phyloP scores from a whole-genome alignment of 2,888 invertebrate species.

The Parelbella ahira region DNA sequence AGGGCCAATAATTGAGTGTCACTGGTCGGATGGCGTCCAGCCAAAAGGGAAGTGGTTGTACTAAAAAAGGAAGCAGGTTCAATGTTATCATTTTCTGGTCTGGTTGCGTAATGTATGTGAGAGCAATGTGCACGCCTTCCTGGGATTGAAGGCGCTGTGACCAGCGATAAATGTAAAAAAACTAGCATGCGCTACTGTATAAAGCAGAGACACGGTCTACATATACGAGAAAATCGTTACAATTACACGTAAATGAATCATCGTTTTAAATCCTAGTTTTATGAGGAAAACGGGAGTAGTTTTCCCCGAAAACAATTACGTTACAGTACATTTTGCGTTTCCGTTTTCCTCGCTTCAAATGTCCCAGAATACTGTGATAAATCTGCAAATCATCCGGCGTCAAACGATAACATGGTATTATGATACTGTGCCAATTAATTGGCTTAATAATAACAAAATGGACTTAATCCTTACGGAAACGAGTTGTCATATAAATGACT shows the following conservation, averaged over 20 bases:
- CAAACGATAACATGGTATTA: too few species aligned
- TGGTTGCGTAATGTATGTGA: slow-evolving; percentile 29
- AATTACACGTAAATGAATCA: slow-evolving; percentile 12
- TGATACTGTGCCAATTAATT: too few species aligned
- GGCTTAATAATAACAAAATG: too few species aligned
- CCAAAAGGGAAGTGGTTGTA: slow-evolving; percentile 44
- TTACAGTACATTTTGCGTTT: too few species aligned
- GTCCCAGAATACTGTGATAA: too few species aligned
- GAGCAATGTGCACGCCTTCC: slow-evolving; percentile 17
- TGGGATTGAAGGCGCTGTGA: slow-evolving; percentile 9
- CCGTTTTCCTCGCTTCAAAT: too few species aligned
- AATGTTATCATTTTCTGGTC: slow-evolving; percentile 43
- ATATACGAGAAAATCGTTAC: too few species aligned
- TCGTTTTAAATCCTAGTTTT: slow-evolving; percentile 4
- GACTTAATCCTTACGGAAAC: too few species aligned
- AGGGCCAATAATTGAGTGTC: slow-evolving; percentile 4
- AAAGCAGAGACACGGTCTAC: background rate
- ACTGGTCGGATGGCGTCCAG: slow-evolving; percentile 34
- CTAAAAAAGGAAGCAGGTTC: slow-evolving; percentile 38
- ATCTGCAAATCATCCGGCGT: too few species aligned
- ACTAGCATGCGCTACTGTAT: too few species aligned
- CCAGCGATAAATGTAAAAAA: slow-evolving; percentile 10
- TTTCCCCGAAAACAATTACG: too few species aligned
- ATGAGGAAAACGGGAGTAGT: background rate
- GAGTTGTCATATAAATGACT: too few species aligned